Base-by-base conservation (phyloP, 1,140 invertebrate genomes). In the Plutomurus gul region DNA sequence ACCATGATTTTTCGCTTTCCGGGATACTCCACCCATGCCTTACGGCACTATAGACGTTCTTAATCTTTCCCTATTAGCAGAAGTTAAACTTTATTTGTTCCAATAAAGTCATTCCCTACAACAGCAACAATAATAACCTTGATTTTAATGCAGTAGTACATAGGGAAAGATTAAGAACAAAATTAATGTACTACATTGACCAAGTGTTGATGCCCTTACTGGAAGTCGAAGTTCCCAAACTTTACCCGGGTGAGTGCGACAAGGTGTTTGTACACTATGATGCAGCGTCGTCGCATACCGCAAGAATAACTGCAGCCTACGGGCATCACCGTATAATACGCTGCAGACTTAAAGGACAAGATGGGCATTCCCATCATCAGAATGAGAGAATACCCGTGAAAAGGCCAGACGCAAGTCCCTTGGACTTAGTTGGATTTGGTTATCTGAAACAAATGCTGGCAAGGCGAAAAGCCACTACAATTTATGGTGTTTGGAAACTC, bases 241-340 rank as follows among this genome's bases (percentile, higher is more conserved):
- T 39, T 10, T 77, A 77, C 22, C 4, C 4, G 7, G 37, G 36
- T n/a, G 76, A 77, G n/a, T 25, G 25, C 7, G 11, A 18, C 4
- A 77, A 77, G 30, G 39, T 77, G 3, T 40, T 71, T 27, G 37
- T 77, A 40, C 51, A 77, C 22, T 60, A 77, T 33, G 76, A 77
- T 71, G 37, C 51, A 8, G 51, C 36, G 4, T 27, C 73, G 4
- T 46, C 73, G 7, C 73, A 75, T 25, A 46, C 39, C 10, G 73
- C 40, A 6, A 4, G 46, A 22, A 25, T 47, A 3, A 75, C 73
- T 11, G 11, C 16, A 46, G 10, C 4, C n/a, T 75, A 75, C 20
- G 73, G 11, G 7, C 8, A 46, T n/a, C 18, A 75, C 3, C n/a
- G n/a, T n/a, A n/a, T n/a, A n/a, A n/a, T n/a, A n/a, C n/a, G n/a